Evolutionary conservation across 2,113 vertebrate genomes (phyloP), one percentile per base, ranked within the genome.

Genomic region (Corynorhinus townsendii): DNA sequence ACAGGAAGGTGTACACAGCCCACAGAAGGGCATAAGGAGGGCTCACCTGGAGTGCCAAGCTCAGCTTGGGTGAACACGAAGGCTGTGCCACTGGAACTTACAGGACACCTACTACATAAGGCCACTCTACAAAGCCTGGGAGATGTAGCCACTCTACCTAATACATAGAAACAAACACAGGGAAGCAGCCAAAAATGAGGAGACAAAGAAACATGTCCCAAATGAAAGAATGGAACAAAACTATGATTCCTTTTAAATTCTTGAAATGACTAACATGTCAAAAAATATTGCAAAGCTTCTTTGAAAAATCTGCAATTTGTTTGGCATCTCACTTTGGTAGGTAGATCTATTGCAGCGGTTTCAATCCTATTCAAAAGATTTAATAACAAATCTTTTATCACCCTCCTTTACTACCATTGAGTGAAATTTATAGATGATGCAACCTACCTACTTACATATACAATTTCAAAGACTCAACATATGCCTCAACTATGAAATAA

Each of bases 381-480:
- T 75, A 69, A 93, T 79, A 89, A 47, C 10, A 85, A 71, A 93
- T 26, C 15, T 45, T 93, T 89, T 77, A 62, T 72, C 59, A 68
- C 47, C 30, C 11, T 81, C 38, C 68, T 89, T 72, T 91, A 76
- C 19, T 47, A 68, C 10, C n/a, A 62, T 24, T 17, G 33, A 90
- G 43, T 82, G 4, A 94, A 94, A 89, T 77, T 81, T 43, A 86
- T 33, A 91, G 71, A 52, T 71, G 91, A 83, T 59, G 64, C 30
- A 83, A 68, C 20, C 14, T 77, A 68, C 20, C 14, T 77, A 81
- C 43, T 47, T 73, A 62, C 28, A 79, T 86, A 47, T 19, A 79
- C 3, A 47, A 62, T 86, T 91, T 91, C 54, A 91, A 88, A 88
- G 38, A 94, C 84, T 35, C 33, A 92, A 89, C 88, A 72, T 17